A percentile compares a stretch with the other conserved stretches of the same genome.
Conservation (phyloP, 2,113 vertebrate genomes). For the Planiliza haematocheilus region DNA sequence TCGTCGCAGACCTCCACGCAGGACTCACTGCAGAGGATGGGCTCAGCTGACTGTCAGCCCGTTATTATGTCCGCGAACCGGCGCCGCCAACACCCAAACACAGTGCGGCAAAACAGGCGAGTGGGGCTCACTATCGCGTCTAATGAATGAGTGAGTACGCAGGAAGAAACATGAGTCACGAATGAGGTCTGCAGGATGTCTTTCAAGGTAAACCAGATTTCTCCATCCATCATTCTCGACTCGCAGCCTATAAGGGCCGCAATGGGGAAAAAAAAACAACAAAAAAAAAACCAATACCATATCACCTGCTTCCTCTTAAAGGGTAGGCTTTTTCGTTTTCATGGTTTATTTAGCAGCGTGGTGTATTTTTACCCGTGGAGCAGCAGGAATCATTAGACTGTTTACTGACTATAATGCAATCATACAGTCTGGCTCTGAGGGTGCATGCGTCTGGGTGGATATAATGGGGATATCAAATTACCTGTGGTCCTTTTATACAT, state of each 20-base stretch:
- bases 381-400: constrained; percentile 9
- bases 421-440: background rate
- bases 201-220: constrained; percentile 81
- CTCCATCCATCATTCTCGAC: constrained; percentile 27
- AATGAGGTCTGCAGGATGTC: constrained; percentile 80
- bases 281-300: too few relatives aligned
- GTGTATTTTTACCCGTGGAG: background rate
- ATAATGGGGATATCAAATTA: background rate
- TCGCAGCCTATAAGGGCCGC: constrained; percentile 20
- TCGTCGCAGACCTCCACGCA: accelerated
- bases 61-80: constrained; percentile 57
- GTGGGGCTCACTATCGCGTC: constrained; percentile 28
- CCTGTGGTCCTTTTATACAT: background rate
- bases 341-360: constrained; percentile 15
- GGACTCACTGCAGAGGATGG: constrained; percentile 66
- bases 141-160: constrained; percentile 61
- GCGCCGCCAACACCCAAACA: constrained; percentile 69
- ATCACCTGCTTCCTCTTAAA: constrained; percentile 18
- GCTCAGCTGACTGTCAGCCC: constrained; percentile 52
- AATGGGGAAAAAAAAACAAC: background rate
- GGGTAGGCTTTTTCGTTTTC: background rate
- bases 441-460: background rate
- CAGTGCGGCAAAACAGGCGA: constrained; percentile 64
- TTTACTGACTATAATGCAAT: constrained; percentile 1
- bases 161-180: constrained; percentile 73